Evolutionary conservation across 2,797 vertebrate genomes (phyloP), one percentile per base, ranked within the genome.

Genomic region (Phylloscopus collybita): DNA sequence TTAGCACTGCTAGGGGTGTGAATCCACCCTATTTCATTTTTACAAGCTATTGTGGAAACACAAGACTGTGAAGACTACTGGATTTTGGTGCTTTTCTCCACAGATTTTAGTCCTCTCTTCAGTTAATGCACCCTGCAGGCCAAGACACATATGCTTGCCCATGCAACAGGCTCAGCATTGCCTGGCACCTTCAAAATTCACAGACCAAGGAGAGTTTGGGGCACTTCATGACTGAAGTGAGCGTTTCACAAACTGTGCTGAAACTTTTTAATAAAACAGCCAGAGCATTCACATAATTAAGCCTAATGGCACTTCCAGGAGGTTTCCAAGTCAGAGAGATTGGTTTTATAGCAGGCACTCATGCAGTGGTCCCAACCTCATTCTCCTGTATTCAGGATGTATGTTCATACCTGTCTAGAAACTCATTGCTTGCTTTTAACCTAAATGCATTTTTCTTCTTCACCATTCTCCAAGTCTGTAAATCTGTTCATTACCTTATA

Each of bases 361-460:
- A 78, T 0, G 0, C 34, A 69, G 19, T 6, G 51, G 23, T 94
- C 75, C 71, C 72, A 92, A 26, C 18, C 47, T 72, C 81, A 57
- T 64, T 89, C 81, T 86, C 74, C 47, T 36, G 75, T 61, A 10
- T 15, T 59, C 72, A 83, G 51, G 36, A 88, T 59, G 4, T 91
- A 75, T 75, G 80, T n/a, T 83, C 30, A 26, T 50, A 86, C 50
- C 84, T 90, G 75, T 60, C 51, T 76, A 91, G 62, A 92, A 92
- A 92, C 44, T 34, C 84, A 80, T 32, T 94, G 74, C 72, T 88
- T 78, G 69, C 72, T 87, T 96, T 94, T 89, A 91, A 91, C 54
- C 84, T 75, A 71, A 88, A 78, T 13, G 51, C 61, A 79, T 92
- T 92, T 96, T 94, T 94, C 80, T 94, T 82, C 75, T 72, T 72